These are phyloP conservation scores for Polyommatus iphigenia DNA, from an alignment of 2,888 invertebrate species.

Conservation along the genomic window DNA sequence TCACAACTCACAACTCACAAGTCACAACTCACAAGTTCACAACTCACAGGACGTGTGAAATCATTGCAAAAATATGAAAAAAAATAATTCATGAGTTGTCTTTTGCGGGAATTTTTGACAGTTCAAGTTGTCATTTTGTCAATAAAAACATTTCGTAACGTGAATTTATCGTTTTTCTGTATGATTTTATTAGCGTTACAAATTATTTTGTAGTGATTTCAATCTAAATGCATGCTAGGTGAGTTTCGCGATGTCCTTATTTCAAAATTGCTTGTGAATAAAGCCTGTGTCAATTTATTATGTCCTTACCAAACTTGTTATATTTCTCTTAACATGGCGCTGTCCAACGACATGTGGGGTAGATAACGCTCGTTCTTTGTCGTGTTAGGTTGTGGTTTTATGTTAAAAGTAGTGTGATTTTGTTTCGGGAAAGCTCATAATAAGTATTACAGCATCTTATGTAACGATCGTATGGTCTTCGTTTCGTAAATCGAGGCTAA, in stretches of 20 bases:
- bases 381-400: slow-evolving; percentile 57
- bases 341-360: slow-evolving; percentile 72
- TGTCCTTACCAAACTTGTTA: slow-evolving; percentile 41
- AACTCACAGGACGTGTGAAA: background rate
- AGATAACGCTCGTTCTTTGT: slow-evolving; percentile 70
- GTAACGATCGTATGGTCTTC: slow-evolving; percentile 58
- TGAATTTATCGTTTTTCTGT: slow-evolving; percentile 51
- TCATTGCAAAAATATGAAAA: background rate
- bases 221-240: slow-evolving; percentile 41
- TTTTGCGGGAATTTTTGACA: slow-evolving; percentile 76
- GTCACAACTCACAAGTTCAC: no score
- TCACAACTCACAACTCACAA: no score
- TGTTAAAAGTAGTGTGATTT: slow-evolving; percentile 50
- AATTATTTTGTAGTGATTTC: slow-evolving; percentile 44
- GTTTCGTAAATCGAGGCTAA: slow-evolving; percentile 60
- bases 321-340: slow-evolving; percentile 72
- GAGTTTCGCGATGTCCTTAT: slow-evolving; percentile 46
- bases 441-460: slow-evolving; percentile 54
- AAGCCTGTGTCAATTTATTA: slow-evolving; percentile 40
- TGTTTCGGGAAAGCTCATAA: slow-evolving; percentile 52
- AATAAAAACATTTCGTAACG: slow-evolving; percentile 69
- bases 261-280: slow-evolving; percentile 39
- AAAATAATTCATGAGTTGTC: slow-evolving; percentile 46
- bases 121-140: slow-evolving; percentile 51
- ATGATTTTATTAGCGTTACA: slow-evolving; percentile 59